Evolutionary conservation across 64 coral and sea anemone species (phyloP).

Genomic region (Acropora tenuis): DNA sequence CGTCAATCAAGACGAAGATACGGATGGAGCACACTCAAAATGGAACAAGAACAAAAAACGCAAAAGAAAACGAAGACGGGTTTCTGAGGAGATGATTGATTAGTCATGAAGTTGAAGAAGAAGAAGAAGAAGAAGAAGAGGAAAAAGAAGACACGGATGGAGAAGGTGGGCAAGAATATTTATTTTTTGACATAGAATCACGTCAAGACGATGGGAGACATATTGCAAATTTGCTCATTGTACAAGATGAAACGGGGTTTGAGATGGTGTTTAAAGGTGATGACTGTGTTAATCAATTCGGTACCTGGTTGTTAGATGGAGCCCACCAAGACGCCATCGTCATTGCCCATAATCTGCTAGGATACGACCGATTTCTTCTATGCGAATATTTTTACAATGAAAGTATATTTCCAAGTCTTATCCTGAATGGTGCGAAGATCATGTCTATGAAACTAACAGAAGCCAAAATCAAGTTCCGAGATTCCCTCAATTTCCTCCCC

Average conservation of each 20-base stretch:
- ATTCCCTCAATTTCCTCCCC: not conserved
- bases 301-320: conserved; percentile 46
- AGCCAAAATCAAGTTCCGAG: conserved; percentile 3
- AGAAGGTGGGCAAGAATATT: not conserved
- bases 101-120: not conserved
- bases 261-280: conserved; percentile 11
- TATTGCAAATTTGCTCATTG: conserved; percentile 36
- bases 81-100: too few species aligned
- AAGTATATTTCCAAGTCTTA: not conserved
- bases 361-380: conserved; percentile 43
- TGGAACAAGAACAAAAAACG: too few species aligned
- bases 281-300: conserved; percentile 20
- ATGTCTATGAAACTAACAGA: not conserved
- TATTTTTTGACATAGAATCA: conserved; percentile 70
- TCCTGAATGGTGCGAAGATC: conserved; percentile 49
- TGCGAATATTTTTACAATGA: not conserved
- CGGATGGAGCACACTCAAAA: too few species aligned
- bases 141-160: not conserved
- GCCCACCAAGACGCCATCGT: not conserved
- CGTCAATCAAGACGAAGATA: too few species aligned
- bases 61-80: too few species aligned
- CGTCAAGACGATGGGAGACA: conserved; percentile 20
- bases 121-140: not conserved
- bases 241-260: conserved; percentile 23
- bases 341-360: conserved; percentile 16